Evolutionary conservation across 2,888 invertebrate genomes (phyloP).

Genomic region (Standfussiana lucernea): DNA sequence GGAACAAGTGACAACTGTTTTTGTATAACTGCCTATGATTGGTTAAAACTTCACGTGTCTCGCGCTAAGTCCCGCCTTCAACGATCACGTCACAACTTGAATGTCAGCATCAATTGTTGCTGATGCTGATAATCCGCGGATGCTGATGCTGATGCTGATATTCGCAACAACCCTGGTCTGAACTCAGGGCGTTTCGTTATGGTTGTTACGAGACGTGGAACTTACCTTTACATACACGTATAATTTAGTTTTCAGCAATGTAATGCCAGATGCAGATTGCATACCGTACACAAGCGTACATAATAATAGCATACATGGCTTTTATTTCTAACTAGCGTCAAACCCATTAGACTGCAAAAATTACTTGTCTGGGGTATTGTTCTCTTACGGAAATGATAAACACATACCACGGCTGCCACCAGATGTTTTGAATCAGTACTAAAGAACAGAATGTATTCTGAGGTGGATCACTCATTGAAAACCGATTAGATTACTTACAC

Average conservation of each 20-base stretch:
- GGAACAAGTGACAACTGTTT: no score
- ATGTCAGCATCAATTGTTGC: no score
- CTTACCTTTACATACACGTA: neutral
- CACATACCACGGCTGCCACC: constrained; percentile 70
- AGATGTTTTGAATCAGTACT: constrained; percentile 74
- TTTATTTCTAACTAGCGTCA: constrained; percentile 74
- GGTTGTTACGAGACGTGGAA: constrained; percentile 28
- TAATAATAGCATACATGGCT: constrained; percentile 62
- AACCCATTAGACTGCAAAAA: constrained; percentile 74
- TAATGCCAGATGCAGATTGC: constrained; percentile 29
- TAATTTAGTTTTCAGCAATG: constrained; percentile 45
- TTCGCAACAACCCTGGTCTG: no score
- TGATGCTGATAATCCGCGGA: no score
- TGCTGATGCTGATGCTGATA: no score
- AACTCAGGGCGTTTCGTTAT: constrained; percentile 28
- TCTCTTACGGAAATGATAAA: constrained; percentile 78
- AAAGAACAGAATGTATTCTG: constrained; percentile 35
- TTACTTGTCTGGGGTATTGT: constrained; percentile 78
- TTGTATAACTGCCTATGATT: no score
- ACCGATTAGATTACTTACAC: constrained; percentile 11
- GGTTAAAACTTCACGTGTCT: no score
- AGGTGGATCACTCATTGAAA: constrained; percentile 37
- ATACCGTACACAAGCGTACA: constrained; percentile 46
- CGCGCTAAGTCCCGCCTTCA: no score
- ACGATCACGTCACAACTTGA: no score